Conservation (phyloP, 2,113 vertebrate species). For the Ophthalmolycus amberensis region DNA sequence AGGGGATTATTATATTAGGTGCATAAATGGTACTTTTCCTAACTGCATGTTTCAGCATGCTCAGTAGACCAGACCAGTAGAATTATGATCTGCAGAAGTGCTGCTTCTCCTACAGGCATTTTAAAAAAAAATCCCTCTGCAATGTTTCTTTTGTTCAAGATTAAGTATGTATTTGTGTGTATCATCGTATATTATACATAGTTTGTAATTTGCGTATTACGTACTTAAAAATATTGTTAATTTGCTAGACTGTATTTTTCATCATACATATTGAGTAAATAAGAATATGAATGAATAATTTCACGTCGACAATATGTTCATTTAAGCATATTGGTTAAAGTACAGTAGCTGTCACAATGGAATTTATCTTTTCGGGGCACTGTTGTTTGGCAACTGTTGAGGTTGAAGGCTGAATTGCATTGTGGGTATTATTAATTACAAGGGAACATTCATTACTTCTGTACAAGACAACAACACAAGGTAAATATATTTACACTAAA, state of each 20-base stretch:
- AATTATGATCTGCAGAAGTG: neutral
- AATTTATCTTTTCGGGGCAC: neutral
- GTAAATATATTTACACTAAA: neutral
- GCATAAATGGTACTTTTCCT: constrained; percentile 27
- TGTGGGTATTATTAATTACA: neutral
- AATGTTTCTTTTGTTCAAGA: neutral
- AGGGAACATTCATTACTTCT: neutral
- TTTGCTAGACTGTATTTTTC: neutral
- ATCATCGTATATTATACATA: neutral
- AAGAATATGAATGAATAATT: neutral
- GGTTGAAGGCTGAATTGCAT: neutral
- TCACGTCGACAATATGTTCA: neutral
- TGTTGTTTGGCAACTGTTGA: neutral
- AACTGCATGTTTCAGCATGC: constrained; percentile 14
- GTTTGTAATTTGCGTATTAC: neutral
- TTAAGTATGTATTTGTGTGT: neutral
- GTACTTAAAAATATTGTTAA: neutral
- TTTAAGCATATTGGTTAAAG: neutral
- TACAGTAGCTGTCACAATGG: neutral
- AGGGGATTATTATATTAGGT: neutral
- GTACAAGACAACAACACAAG: neutral
- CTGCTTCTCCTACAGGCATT: neutral
- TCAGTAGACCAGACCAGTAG: constrained; percentile 23
- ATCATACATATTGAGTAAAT: neutral
- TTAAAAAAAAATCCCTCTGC: neutral